Base-by-base conservation (phyloP, 2,888 invertebrate species). In the Heteropelma amictum region DNA sequence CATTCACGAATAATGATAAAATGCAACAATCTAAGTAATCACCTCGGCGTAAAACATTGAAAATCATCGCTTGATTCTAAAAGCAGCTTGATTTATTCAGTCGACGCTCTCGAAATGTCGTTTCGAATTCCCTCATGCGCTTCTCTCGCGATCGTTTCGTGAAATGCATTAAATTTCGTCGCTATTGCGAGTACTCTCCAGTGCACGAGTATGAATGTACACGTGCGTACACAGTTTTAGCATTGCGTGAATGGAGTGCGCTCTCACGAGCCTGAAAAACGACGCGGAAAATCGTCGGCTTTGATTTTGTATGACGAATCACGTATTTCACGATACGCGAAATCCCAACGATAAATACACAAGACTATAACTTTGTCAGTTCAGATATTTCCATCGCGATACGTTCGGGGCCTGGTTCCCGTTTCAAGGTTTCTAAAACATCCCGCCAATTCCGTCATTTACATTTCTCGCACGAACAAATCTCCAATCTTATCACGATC, bases 91-190 rank as follows among this genome's bases (percentile, higher is more conserved):
- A 26, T 35, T 47, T 49, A 70, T 63, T 56, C 70, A 54, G 54
- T 1, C 12, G 28, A 40, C 63, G 63, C 17, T 40, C 49, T 30
- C 30, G 40, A 14, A 12, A 14, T 19, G 61, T 47, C 56, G 63
- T 73, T 73, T 56, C 49, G 14, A 63, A 73, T 73, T 73, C 61
- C 56, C 61, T 73, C 63, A 35, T 47, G 68, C 63, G 56, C 33
- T 26, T 33, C 17, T 19, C 8, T 14, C 26, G 49, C 38, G 54
- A 68, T 28, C 49, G 61, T 56, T 73, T 51, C 72, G 72, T 73
- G 72, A 73, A 68, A 56, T 23, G 72, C 61, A 73, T 73, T 49
- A 12, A 61, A 26, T 38, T 56, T 72, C 67, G 61, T 54, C 35
- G 61, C 38, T 72, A 7, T 14, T 28, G 5, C 58, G 17, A 30